Conservation (phyloP, 1,140 invertebrate genomes). For the Papilio polyxenes region DNA sequence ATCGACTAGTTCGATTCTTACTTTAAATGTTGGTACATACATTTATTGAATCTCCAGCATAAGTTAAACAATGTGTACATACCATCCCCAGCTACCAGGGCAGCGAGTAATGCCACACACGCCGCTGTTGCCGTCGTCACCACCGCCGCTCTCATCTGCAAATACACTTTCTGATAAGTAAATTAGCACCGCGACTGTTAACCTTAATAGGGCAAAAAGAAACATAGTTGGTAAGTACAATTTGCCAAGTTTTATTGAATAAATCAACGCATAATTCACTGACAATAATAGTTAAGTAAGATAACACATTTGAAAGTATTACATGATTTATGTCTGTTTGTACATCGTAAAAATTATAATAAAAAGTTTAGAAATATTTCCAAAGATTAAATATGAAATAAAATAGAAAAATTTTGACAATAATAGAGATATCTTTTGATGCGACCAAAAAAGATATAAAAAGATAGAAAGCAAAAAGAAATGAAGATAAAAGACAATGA, state of each 20-base stretch:
- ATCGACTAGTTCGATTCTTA: too few species aligned
- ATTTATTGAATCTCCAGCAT: not conserved
- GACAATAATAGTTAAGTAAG: too few species aligned
- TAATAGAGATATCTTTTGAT: not conserved
- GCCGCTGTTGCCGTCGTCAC: slow-evolving; percentile 11
- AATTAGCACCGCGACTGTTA: too few species aligned
- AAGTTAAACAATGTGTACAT: not conserved
- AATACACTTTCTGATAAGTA: not conserved
- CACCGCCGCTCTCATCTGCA: slow-evolving; percentile 27
- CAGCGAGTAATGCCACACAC: slow-evolving; percentile 20
- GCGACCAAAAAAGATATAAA: not conserved
- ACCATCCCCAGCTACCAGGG: slow-evolving; percentile 35
- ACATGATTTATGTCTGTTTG: too few species aligned
- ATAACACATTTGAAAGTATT: too few species aligned
- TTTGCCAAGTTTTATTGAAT: too few species aligned
- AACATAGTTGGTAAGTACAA: too few species aligned
- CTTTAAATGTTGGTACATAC: too few species aligned
- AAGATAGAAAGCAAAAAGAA: not conserved
- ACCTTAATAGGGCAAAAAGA: too few species aligned
- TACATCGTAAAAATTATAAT: too few species aligned
- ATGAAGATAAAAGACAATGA: slow-evolving; percentile 12
- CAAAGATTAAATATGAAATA: not conserved
- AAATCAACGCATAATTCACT: too few species aligned
- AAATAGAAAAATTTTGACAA: not conserved
- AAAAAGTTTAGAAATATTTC: too few species aligned